These are phyloP conservation scores for Gymnobelideus leadbeateri DNA, from an alignment of 2,113 vertebrate species.

Conservation along the genomic window DNA sequence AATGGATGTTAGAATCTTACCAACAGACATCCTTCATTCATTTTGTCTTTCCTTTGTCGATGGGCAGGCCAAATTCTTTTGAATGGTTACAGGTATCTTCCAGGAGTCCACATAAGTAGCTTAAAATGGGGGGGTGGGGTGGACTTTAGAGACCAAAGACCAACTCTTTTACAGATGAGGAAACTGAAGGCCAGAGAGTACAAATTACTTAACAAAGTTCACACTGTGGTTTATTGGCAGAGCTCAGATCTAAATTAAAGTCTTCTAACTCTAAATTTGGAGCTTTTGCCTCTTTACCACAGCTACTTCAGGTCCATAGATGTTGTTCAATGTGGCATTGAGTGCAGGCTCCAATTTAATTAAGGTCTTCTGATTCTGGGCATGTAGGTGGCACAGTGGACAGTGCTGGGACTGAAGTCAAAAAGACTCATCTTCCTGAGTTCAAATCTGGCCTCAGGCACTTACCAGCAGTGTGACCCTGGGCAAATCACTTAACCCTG, in stretches of 20 bases:
- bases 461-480: too few relatives aligned
- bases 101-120: background rate
- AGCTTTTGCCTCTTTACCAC: background rate
- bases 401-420: too few relatives aligned
- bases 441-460: too few relatives aligned
- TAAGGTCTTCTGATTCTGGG: background rate
- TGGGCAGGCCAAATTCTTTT: background rate
- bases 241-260: background rate
- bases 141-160: background rate
- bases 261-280: background rate
- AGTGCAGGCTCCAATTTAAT: background rate
- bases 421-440: too few relatives aligned
- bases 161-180: background rate
- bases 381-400: too few relatives aligned
- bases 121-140: background rate
- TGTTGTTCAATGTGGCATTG: background rate
- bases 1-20: background rate
- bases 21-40: background rate
- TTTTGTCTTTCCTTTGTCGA: background rate
- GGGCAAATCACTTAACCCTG: too few relatives aligned
- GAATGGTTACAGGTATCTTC: background rate
- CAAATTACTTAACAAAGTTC: background rate
- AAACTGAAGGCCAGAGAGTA: background rate
- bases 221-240: background rate
- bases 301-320: background rate